phyloP scores from a whole-genome alignment of 1,140 invertebrate genomes.

The Drosophila orena region DNA sequence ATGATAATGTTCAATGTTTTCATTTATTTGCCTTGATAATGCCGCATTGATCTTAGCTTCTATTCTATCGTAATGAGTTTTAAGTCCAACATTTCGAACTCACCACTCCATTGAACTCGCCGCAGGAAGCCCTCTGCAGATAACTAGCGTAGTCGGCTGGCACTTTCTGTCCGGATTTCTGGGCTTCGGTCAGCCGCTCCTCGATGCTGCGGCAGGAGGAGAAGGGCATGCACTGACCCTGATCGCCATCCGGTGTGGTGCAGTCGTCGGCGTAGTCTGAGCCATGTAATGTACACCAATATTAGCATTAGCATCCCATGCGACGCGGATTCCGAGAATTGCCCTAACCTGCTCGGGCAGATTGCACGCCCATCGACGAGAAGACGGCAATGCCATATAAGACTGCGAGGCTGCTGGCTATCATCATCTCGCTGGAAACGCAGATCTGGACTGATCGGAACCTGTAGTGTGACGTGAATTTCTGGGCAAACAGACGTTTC shows the following conservation, averaged over 20 bases:
- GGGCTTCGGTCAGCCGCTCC: constrained; percentile 30
- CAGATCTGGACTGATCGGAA: constrained; percentile 16
- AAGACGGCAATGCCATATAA: constrained; percentile 37
- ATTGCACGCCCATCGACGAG: constrained; percentile 23
- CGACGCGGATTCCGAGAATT: constrained; percentile 29
- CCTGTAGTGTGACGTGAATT: constrained; percentile 13
- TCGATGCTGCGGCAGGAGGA: constrained; percentile 66
- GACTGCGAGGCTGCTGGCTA: constrained; percentile 24
- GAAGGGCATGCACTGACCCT: constrained; percentile 58
- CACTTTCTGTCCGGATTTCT: constrained; percentile 30
- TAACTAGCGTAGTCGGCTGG: constrained; percentile 51
- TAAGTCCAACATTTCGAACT: background rate
- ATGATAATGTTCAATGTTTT: background rate
- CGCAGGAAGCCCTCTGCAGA: constrained; percentile 55
- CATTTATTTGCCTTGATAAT: background rate
- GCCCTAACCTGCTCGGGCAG: constrained; percentile 54
- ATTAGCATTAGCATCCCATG: constrained; percentile 49
- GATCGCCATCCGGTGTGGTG: constrained; percentile 48
- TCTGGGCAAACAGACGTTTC: constrained; percentile 35
- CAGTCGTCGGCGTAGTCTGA: constrained; percentile 65
- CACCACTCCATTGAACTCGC: constrained; percentile 60
- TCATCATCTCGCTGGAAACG: constrained; percentile 47
- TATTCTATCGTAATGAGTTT: no score
- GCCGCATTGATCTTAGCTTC: background rate
- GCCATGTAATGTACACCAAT: constrained; percentile 41